Conservation (phyloP, 2,113 vertebrate genomes). For the Forbesichthys papilliferus region DNA sequence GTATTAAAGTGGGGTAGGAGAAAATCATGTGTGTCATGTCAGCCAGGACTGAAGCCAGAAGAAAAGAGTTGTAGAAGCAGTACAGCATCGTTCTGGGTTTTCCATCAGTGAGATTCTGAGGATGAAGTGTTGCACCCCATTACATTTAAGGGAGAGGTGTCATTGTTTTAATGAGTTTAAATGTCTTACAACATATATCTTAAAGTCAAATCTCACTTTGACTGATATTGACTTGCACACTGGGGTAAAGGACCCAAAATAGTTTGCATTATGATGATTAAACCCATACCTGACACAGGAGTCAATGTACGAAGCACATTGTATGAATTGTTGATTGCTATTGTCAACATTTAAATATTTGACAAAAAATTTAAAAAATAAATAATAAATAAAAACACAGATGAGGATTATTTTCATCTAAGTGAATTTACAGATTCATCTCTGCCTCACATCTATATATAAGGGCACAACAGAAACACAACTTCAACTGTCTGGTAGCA, state of each 20-base stretch:
- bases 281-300: conserved; percentile 8
- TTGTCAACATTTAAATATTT: conserved; percentile 19
- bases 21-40: conserved; percentile 49
- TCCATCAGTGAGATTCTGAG: conserved; percentile 66
- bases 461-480: conserved; percentile 38
- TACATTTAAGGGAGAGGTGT: too few species aligned
- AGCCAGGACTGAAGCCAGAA: conserved; percentile 32
- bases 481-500: conserved; percentile 39
- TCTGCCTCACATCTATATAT: conserved; percentile 35
- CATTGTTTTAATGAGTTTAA: too few species aligned
- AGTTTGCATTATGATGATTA: conserved; percentile 1
- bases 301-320: too few species aligned
- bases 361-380: conserved; percentile 1
- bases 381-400: conserved; percentile 12
- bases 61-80: conserved; percentile 50
- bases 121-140: too few species aligned
- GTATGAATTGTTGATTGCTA: too few species aligned
- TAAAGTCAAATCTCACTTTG: conserved; percentile 23
- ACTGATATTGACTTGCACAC: neutral
- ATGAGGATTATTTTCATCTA: conserved; percentile 35
- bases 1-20: conserved; percentile 21
- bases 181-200: too few species aligned
- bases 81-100: conserved; percentile 69
- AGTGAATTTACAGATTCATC: conserved; percentile 31
- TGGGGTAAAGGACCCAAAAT: neutral